These are phyloP conservation scores for Laterallus jamaicensis DNA, from an alignment of 2,113 vertebrate species.

Conservation along the genomic window DNA sequence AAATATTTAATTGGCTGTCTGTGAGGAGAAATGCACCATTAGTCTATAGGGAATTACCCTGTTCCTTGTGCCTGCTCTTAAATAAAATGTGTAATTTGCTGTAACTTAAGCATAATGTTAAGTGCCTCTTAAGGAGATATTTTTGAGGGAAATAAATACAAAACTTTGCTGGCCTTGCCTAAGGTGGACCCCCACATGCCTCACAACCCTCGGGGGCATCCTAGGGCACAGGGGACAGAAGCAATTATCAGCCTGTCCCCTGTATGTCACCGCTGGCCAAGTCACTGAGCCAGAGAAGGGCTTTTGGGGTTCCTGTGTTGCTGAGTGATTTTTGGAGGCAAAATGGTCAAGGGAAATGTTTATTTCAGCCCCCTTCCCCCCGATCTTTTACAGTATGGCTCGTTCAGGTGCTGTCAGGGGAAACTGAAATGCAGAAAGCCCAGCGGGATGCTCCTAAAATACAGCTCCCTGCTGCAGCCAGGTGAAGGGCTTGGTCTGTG, in stretches of 20 bases:
- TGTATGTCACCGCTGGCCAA: accelerated
- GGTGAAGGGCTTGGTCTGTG: neutral
- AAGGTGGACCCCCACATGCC: accelerated
- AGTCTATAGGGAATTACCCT: slow-evolving; percentile 52
- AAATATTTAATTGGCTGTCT: slow-evolving; percentile 71
- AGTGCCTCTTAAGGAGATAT: slow-evolving; percentile 4
- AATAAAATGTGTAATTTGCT: slow-evolving; percentile 55
- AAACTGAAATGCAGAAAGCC: neutral
- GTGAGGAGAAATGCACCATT: slow-evolving; percentile 62
- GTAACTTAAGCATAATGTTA: slow-evolving; percentile 57
- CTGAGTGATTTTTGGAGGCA: neutral
- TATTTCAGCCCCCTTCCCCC: neutral
- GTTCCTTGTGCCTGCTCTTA: slow-evolving; percentile 52
- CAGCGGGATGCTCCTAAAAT: neutral
- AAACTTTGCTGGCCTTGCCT: neutral
- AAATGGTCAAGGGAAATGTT: neutral
- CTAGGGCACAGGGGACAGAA: accelerated
- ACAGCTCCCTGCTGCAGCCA: neutral
- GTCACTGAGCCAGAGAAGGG: neutral
- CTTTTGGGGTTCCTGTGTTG: neutral
- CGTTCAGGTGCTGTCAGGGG: neutral
- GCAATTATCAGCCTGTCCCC: neutral
- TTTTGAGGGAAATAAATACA: slow-evolving; percentile 29
- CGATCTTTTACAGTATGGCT: accelerated
- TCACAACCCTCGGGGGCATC: neutral